These are phyloP conservation scores for Leucophenga montana DNA, from an alignment of 2,888 invertebrate species.

Conservation along the genomic window DNA sequence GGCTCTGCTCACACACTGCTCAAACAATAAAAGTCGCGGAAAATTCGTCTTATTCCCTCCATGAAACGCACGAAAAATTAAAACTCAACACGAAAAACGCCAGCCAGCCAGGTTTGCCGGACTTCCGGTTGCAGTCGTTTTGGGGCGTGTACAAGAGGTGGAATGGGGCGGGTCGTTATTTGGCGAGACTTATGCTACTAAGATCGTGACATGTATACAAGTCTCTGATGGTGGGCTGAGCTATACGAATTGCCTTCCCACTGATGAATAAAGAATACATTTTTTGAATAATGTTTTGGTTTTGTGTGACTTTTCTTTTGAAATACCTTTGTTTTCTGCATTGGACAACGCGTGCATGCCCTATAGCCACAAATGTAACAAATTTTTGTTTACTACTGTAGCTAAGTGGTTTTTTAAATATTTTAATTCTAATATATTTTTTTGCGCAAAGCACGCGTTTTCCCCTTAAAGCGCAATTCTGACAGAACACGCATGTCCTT, in stretches of 20 bases:
- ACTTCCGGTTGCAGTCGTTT: conserved; percentile 43
- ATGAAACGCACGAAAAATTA: conserved; percentile 50
- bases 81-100: conserved; percentile 50
- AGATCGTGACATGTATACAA: too few relatives aligned
- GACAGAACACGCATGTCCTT: conserved; percentile 10
- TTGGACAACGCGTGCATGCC: conserved; percentile 1
- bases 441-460: not conserved
- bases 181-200: conserved; percentile 35
- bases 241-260: too few relatives aligned
- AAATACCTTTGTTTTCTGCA: not conserved
- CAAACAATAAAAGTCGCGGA: conserved; percentile 11
- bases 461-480: not conserved
- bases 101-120: conserved; percentile 33
- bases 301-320: too few relatives aligned
- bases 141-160: conserved; percentile 30
- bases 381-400: not conserved
- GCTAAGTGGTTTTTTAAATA: conserved; percentile 53
- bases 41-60: not conserved
- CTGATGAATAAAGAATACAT: too few relatives aligned
- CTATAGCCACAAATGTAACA: not conserved
- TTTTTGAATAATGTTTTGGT: too few relatives aligned
- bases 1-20: not conserved
- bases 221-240: too few relatives aligned
- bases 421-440: conserved; percentile 26
- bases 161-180: conserved; percentile 26